Evolutionary conservation across 1,140 invertebrate genomes (phyloP).

Genomic region (Trachelipus rathkii): DNA sequence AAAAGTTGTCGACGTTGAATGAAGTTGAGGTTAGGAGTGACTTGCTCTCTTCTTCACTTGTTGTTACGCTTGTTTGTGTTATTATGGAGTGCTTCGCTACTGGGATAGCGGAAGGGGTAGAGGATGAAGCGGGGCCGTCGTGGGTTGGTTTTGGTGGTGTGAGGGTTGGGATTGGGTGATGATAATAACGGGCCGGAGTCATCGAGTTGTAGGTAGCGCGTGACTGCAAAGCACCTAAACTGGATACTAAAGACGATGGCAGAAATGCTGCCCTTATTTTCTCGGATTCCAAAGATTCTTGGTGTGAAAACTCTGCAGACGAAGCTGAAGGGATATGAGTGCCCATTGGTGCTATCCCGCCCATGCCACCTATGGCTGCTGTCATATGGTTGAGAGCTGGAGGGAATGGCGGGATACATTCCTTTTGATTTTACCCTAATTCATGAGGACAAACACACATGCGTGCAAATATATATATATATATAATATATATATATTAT

Average conservation of each 20-base stretch:
- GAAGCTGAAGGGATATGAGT: slow-evolving; percentile 30
- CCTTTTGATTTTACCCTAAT: slow-evolving; percentile 39
- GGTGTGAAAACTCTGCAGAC: slow-evolving; percentile 23
- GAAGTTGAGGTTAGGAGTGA: not conserved
- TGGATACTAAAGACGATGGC: slow-evolving; percentile 28
- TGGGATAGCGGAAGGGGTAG: not conserved
- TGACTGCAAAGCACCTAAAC: slow-evolving; percentile 37
- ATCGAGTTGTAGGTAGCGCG: slow-evolving; percentile 36
- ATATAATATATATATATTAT: too few species aligned
- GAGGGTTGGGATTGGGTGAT: too few species aligned
- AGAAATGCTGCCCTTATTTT: slow-evolving; percentile 37
- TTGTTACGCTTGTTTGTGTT: not conserved
- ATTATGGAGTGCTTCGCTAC: not conserved
- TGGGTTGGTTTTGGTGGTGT: too few species aligned
- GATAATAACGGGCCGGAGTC: too few species aligned
- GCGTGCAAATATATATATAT: too few species aligned
- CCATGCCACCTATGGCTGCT: slow-evolving; percentile 37
- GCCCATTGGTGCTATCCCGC: slow-evolving; percentile 22
- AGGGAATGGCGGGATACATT: slow-evolving; percentile 36
- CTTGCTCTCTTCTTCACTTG: not conserved
- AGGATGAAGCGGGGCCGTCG: too few species aligned
- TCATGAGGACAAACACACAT: too few species aligned
- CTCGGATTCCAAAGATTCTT: slow-evolving; percentile 36
- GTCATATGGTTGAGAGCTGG: slow-evolving; percentile 39
- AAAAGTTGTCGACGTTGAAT: not conserved